phyloP scores from a whole-genome alignment of 2,888 invertebrate genomes.

The Apamea crenata region DNA sequence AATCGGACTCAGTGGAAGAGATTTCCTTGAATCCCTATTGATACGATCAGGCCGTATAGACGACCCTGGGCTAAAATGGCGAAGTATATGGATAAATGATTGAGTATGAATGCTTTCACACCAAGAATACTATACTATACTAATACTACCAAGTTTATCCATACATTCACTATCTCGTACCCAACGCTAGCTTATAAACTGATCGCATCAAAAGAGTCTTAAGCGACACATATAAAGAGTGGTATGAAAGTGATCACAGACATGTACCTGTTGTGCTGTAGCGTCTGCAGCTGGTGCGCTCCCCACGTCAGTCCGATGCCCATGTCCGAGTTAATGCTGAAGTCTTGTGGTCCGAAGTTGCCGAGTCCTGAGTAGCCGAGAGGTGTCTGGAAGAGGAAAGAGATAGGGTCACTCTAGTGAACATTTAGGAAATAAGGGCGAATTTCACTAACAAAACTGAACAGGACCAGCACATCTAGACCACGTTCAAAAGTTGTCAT shows the following conservation, averaged over 20 bases:
- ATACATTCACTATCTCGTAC: neutral
- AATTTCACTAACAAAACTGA: neutral
- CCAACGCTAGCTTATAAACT: neutral
- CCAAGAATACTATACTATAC: too few species aligned
- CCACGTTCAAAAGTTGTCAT: neutral
- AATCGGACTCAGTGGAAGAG: neutral
- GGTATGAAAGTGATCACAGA: conserved; percentile 85
- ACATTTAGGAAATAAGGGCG: too few species aligned
- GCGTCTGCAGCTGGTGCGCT: conserved; percentile 92
- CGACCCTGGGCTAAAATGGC: neutral
- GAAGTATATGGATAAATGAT: neutral
- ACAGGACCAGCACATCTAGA: neutral
- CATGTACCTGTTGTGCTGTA: conserved; percentile 93
- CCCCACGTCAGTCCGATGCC: conserved; percentile 92
- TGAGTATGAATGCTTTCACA: too few species aligned
- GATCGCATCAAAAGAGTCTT: neutral
- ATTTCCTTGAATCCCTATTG: neutral
- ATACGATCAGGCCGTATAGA: neutral
- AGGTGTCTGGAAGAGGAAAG: conserved; percentile 82
- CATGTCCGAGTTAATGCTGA: conserved; percentile 94
- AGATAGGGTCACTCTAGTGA: neutral
- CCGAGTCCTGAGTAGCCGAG: conserved; percentile 92
- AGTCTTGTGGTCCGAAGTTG: conserved; percentile 94
- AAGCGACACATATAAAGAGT: conserved; percentile 65
- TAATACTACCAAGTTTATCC: neutral